Conservation (phyloP, 2,113 vertebrate species). For the Phylloscopus trochiloides region DNA sequence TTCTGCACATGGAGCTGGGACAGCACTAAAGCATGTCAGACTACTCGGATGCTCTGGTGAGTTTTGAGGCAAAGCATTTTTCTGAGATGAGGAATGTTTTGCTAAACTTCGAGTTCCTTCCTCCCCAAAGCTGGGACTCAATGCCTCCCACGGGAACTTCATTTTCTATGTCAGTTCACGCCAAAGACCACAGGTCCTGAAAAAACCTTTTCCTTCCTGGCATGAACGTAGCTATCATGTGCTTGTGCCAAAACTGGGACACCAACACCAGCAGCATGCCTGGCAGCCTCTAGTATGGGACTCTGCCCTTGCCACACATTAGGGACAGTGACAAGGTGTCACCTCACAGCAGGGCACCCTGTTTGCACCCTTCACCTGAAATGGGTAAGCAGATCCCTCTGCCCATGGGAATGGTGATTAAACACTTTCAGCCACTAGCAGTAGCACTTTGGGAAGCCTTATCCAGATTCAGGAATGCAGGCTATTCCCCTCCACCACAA, state of each 20-base stretch:
- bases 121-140: background rate
- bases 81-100: background rate
- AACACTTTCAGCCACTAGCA: background rate
- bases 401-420: accelerated
- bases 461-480: background rate
- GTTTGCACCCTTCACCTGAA: background rate
- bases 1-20: background rate
- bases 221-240: background rate
- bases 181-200: background rate
- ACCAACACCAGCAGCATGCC: background rate
- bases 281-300: background rate
- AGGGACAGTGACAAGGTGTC: accelerated
- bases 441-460: background rate
- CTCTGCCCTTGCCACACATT: background rate
- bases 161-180: background rate
- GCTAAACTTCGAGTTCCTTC: constrained; percentile 9
- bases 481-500: background rate
- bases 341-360: background rate
- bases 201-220: background rate
- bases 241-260: background rate
- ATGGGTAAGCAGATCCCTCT: background rate
- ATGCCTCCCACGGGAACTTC: background rate
- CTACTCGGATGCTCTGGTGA: background rate
- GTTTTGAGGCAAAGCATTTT: constrained; percentile 22
- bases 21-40: background rate